Evolutionary conservation across 2,888 invertebrate genomes (phyloP), one percentile per base, ranked within the genome.

Genomic region (Melinaea menophilus): DNA sequence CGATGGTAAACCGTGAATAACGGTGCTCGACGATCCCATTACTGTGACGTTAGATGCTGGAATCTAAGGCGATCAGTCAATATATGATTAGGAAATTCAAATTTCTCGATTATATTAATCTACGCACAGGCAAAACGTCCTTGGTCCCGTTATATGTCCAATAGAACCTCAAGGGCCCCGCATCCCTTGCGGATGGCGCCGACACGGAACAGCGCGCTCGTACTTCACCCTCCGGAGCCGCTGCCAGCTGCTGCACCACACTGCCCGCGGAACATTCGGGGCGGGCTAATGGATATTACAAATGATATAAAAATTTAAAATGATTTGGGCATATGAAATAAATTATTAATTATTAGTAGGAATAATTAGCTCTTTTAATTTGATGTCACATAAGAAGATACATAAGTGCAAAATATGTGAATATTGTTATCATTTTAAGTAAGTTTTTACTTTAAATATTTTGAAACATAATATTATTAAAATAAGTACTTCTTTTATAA

Each of bases 91-190:
- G 12, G 12, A 7, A 57, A 45, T 41, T 55, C 55, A 46, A 4
- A 46, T 59, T 4, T 22, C 22, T 22, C 22, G 22, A 22, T 22
- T 35, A 46, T 57, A 48, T 41, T 34, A 12, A 5, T n/a, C 34
- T 46, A 64, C 89, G 84, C 79, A 96, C 94, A 65, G 95, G 95
- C 65, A 94, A 90, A 59, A 96, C 95, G 79, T 95, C 94, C 69
- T 92, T 92, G 45, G 95, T 95, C 37, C 94, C 95, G 80, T 96
- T 96, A 80, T 95, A 96, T 11, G 96, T 96, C 96, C 96, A 96
- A 72, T 95, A 95, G 82, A 96, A 96, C 73, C 94, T 92, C 47
- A 95, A 86, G 0, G 93, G 92, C 0, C 92, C 93, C 0, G 88
- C 88, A 33, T 88, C 89, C 61, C 94, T 93, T 22, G 93, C 91